These are phyloP conservation scores for Sitobion miscanthi DNA, from an alignment of 1,140 invertebrate species.

Conservation along the genomic window DNA sequence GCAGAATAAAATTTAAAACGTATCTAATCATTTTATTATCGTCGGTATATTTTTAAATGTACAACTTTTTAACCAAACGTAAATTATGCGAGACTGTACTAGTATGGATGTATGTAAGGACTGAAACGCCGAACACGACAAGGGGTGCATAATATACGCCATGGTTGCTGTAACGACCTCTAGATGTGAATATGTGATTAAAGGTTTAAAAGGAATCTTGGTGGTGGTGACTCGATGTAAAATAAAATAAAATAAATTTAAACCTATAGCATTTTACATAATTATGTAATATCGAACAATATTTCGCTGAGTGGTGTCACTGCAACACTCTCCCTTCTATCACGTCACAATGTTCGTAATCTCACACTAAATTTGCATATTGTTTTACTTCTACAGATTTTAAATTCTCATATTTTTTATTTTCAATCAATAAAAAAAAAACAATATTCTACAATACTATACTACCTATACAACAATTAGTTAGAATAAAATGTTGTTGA, in stretches of 20 bases:
- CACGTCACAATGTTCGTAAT: background rate
- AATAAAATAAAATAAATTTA: background rate
- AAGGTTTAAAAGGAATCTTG: background rate
- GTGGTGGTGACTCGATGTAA: background rate
- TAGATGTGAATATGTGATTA: background rate
- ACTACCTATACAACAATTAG: background rate
- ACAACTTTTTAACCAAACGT: background rate
- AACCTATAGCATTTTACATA: background rate
- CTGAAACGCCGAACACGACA: background rate
- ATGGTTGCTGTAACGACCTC: conserved; percentile 48
- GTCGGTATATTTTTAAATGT: background rate
- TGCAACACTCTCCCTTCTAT: background rate
- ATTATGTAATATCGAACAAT: background rate
- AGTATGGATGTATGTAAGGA: background rate
- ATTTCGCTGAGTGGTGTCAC: background rate
- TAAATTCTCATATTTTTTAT: background rate
- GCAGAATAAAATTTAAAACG: background rate
- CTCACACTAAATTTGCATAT: background rate
- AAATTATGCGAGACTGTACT: background rate
- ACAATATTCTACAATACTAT: background rate
- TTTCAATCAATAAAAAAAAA: background rate
- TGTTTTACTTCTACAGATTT: background rate
- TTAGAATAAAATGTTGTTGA: background rate
- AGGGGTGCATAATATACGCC: background rate
- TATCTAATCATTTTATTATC: background rate